Percentiles rank a stretch among this genome's conserved stretches.
Conservation (phyloP, 1,140 invertebrate species). For the Drosophila bipectinata region DNA sequence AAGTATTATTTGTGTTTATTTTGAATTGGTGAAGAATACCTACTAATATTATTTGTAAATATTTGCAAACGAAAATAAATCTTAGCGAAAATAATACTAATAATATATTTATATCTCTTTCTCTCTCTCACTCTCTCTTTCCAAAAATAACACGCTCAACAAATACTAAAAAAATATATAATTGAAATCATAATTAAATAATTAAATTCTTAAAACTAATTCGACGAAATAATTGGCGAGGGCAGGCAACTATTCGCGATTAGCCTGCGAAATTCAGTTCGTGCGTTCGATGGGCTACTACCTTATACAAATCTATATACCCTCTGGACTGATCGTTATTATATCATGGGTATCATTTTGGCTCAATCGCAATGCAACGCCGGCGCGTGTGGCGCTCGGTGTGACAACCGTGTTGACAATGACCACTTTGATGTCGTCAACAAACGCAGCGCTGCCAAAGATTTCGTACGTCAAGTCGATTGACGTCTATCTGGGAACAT, state of each 20-base stretch:
- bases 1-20: conserved; percentile 1
- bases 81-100: conserved; percentile 54
- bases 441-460: conserved; percentile 98
- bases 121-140: conserved; percentile 24
- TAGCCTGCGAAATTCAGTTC: conserved; percentile 99
- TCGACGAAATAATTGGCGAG: conserved; percentile 16
- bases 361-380: conserved; percentile 96
- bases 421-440: conserved; percentile 99
- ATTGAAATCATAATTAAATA: conserved; percentile 31
- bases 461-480: conserved; percentile 99
- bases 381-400: conserved; percentile 97
- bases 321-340: conserved; percentile 98
- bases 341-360: conserved; percentile 99
- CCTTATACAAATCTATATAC: conserved; percentile 99
- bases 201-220: conserved; percentile 2
- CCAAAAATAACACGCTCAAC: conserved; percentile 24
- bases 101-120: conserved; percentile 51
- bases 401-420: conserved; percentile 99
- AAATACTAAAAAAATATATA: not conserved
- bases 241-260: conserved; percentile 97
- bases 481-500: conserved; percentile 98
- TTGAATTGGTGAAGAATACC: conserved; percentile 33
- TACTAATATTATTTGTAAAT: conserved; percentile 51
- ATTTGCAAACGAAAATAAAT: conserved; percentile 26
- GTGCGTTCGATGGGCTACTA: conserved; percentile 99